Evolutionary conservation across 2,888 invertebrate species (phyloP), one percentile per base, ranked within the genome.

Genomic region (Polyommatus iphigenia): DNA sequence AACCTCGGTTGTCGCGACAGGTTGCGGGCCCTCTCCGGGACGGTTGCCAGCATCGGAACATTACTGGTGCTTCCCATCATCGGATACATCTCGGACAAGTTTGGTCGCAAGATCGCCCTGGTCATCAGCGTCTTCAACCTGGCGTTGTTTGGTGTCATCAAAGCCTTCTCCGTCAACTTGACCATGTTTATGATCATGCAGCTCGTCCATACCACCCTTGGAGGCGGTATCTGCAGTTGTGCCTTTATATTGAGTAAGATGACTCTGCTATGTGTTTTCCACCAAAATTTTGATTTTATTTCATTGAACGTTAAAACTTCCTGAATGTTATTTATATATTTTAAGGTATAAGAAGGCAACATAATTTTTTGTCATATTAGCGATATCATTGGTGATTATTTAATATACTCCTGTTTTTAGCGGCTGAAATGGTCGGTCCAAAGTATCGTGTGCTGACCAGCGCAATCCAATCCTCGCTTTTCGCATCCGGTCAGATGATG

Each of bases 341-440:
- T 46, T 46, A 46, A 46, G 10, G 46, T 10, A 3, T 46, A 46
- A 10, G 3, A 46, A 41, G 10, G 10, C 10, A 41, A 46, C 46
- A 46, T 46, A 46, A 10, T 46, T 46, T 46, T 46, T 46, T 13
- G 10, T 46, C 10, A 46, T 13, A 8, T 10, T 10, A 46, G 10
- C 10, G 46, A 46, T 54, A 54, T 4, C 54, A 18, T 18, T 5
- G 13, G 18, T 15, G 54, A 54, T 54, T 54, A 13, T 50, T 15
- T n/a, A 72, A 78, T 24, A 2, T 83, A 81, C 7, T 24, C 50
- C 62, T 50, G 10, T 54, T 82, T 82, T 71, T 78, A 83, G 84
- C 81, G 75, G 94, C 97, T 79, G 98, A 98, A 87, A 89, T 97
- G 82, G 97, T 97, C 3, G 97, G 97, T 0, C 96, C 97, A 0